Evolutionary conservation across 1,140 invertebrate genomes (phyloP), one percentile per base, ranked within the genome.

Genomic region (Papilio aristodemus): DNA sequence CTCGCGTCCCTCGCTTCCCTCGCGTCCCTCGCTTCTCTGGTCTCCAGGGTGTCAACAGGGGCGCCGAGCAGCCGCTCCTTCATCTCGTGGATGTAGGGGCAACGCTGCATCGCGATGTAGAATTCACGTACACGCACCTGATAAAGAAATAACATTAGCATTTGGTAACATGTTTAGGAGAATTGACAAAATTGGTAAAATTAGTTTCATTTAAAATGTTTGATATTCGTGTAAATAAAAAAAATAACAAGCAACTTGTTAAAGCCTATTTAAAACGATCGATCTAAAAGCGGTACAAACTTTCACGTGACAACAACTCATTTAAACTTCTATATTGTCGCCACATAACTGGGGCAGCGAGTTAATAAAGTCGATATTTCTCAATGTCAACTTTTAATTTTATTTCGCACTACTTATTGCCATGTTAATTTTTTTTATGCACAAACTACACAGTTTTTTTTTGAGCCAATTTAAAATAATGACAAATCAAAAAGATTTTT

Each of bases 11-110:
- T 25, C 1, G 60, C 60, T 22, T 64, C 60, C 22, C 39, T 41
- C 5, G 60, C 60, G 11, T 64, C 60, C n/a, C 39, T 64, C 60
- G 60, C 60, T 17, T 64, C 60, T 8, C 39, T 64, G 38, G 60
- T 43, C 38, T 64, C 60, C 5, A 39, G 37, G 27, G 60, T 64
- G 70, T 93, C 86, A 75, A 82, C 91, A 62, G 93, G 93, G 80
- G 95, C 93, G 76, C 93, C 95, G 77, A 97, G 93, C 86, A 97
- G 92, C 84, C 96, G 95, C 93, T 97, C 96, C 93, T 96, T 96
- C 96, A 97, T 97, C 94, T 97, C 96, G 93, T 96, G 95, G 87
- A 97, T 94, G 93, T 97, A 97, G 77, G 96, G 96, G 92, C 96
- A 97, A 91, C 95, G 95, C 94, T 97, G 96, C 96, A 96, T 97